Conservation (phyloP, 2,797 vertebrate species). For the Anguilla anguilla region DNA sequence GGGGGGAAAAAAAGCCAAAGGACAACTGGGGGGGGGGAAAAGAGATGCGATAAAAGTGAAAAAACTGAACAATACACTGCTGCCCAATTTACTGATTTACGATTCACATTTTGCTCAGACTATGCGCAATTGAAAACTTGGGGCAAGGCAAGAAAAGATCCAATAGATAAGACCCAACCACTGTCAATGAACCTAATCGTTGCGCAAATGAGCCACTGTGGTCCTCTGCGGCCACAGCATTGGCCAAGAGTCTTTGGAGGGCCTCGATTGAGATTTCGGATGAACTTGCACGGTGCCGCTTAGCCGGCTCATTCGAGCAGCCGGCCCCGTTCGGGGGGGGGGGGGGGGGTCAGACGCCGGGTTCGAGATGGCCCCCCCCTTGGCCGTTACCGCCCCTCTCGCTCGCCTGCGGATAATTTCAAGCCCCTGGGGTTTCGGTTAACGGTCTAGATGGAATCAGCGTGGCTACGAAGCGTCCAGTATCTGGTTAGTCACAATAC, state of each 20-base stretch:
- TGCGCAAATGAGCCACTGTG: neutral
- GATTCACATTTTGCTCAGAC: neutral
- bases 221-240: neutral
- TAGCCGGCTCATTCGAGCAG: neutral
- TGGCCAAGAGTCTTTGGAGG: neutral
- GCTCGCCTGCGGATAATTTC: slow-evolving; percentile 75
- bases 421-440: slow-evolving; percentile 77
- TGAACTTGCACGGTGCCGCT: neutral
- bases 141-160: neutral
- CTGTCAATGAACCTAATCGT: neutral
- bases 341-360: neutral
- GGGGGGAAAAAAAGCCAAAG: neutral
- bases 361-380: too few species aligned
- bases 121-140: neutral
- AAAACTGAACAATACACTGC: neutral
- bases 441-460: slow-evolving; percentile 79
- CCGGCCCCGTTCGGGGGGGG: too few species aligned
- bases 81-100: neutral
- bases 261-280: neutral
- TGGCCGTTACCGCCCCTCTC: too few species aligned
- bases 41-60: slow-evolving; percentile 2
- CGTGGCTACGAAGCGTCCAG: slow-evolving; percentile 86
- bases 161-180: neutral
- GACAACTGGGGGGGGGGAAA: neutral
- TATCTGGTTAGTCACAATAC: slow-evolving; percentile 97